Evolutionary conservation across 2,888 invertebrate genomes (phyloP), one percentile per base, ranked within the genome.

Genomic region (Dynastes tityus): DNA sequence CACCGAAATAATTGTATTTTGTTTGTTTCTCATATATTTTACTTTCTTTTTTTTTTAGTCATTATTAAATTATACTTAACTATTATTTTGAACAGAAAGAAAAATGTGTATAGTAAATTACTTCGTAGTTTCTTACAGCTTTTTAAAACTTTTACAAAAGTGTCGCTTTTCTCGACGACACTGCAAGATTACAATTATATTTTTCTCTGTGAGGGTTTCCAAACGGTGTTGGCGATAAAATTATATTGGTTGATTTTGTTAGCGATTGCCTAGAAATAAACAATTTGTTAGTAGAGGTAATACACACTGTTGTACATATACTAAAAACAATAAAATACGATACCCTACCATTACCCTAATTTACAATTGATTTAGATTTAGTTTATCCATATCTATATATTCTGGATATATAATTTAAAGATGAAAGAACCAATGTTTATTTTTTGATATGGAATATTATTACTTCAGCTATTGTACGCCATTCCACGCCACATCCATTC

Each of bases 231-330:
- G 83, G 80, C 82, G 83, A 81, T 82, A 81, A 75, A 78, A 75
- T 78, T 79, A 61, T 82, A 81, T 83, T 83, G 82, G 83, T 79
- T 83, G 81, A 81, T 79, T 85, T 85, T 84, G 86, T 88, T 88
- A 88, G 87, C 88, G 88, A 85, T 87, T 87, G 83, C 88, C 88
- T 88, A 87, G 84, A 88, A 88, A 85, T 81, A 86, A 86, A 88
- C 61, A 74, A 16, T 61, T 74, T 74, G 73, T 74, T 74, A 74
- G 73, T 74, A 74, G 11, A 27, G 4, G 40, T 58, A 73, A 73
- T 16, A 61, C 27, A 73, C 40, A 61, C 37, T 45, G 32, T 58
- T 9, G 16, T 40, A 61, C 40, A 22, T 74, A 74, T 58, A 16
- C 22, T 22, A 22, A 22, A 22, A 22, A 22, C 22, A 22, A 22